Evolutionary conservation across 2,888 invertebrate species (phyloP).

Genomic region (Ganaspis brasiliensis): DNA sequence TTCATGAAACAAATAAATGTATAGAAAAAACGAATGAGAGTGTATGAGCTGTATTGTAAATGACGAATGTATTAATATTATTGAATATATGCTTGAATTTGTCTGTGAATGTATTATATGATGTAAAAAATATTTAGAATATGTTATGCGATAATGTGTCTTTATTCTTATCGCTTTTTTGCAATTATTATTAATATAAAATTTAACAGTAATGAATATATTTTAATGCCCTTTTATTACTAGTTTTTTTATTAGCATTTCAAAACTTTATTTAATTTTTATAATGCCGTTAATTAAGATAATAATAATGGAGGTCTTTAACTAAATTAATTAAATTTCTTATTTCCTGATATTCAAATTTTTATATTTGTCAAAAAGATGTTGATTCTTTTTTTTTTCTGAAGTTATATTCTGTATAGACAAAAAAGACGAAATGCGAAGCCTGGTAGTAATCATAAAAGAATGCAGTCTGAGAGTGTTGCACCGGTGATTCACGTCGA

Average conservation of each 20-base stretch:
- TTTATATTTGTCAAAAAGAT: too few relatives aligned
- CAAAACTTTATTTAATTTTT: too few relatives aligned
- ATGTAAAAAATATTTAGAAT: constrained; percentile 40
- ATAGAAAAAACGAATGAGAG: constrained; percentile 22
- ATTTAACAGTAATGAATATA: constrained; percentile 9
- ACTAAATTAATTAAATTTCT: too few relatives aligned
- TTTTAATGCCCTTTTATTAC: constrained; percentile 29
- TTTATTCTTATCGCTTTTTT: constrained; percentile 36
- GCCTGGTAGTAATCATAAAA: constrained; percentile 19
- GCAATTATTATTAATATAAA: constrained; percentile 40
- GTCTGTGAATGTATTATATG: constrained; percentile 38
- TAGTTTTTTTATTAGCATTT: too few relatives aligned
- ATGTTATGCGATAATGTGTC: constrained; percentile 31
- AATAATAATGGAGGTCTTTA: too few relatives aligned
- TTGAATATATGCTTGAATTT: constrained; percentile 22
- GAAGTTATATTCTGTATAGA: neutral
- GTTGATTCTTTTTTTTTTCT: constrained; percentile 22
- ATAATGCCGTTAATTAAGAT: too few relatives aligned
- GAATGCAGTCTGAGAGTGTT: constrained; percentile 44
- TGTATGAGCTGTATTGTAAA: constrained; percentile 12
- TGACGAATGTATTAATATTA: constrained; percentile 12
- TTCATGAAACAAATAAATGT: constrained; percentile 1
- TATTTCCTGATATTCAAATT: too few relatives aligned
- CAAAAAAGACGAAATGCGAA: constrained; percentile 1
- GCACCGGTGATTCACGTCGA: constrained; percentile 50